Conservation (phyloP, 1,140 invertebrate genomes). For the Olivierus martensii region DNA sequence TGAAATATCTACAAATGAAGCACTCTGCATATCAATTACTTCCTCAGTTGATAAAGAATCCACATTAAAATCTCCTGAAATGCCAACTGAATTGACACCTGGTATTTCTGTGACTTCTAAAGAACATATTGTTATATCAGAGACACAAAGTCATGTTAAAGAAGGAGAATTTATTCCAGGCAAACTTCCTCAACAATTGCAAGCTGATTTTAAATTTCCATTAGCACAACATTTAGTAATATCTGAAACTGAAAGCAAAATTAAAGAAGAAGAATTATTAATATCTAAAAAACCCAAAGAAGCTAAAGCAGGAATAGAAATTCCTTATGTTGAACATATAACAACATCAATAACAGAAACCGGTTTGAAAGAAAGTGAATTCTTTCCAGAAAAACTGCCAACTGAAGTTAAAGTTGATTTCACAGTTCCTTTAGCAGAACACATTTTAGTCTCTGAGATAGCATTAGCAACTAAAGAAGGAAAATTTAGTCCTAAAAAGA, state of each 20-base stretch:
- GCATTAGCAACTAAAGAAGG: constrained; percentile 16
- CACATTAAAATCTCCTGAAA: constrained; percentile 1
- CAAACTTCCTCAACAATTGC: constrained; percentile 6
- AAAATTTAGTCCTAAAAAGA: neutral
- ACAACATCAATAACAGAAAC: constrained; percentile 7
- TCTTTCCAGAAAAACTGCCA: constrained; percentile 7
- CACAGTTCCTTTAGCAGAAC: constrained; percentile 14
- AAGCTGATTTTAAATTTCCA: neutral
- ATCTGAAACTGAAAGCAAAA: constrained; percentile 2
- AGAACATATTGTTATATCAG: constrained; percentile 11
- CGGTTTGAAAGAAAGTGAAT: constrained; percentile 9
- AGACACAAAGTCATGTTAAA: constrained; percentile 10
- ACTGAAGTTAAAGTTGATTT: neutral
- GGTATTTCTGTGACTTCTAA: neutral
- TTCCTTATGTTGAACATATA: constrained; percentile 14
- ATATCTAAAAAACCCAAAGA: constrained; percentile 4
- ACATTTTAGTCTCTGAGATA: constrained; percentile 14
- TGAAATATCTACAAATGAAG: constrained; percentile 9
- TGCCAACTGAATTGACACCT: constrained; percentile 1
- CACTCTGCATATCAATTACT: constrained; percentile 9
- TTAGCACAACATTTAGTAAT: constrained; percentile 16
- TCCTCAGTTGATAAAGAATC: constrained; percentile 10
- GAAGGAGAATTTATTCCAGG: constrained; percentile 7
- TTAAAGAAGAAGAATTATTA: constrained; percentile 12
- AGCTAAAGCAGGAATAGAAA: constrained; percentile 6